These are phyloP conservation scores for Drosophila aldrichi DNA, from an alignment of 2,888 invertebrate genomes.

Conservation along the genomic window DNA sequence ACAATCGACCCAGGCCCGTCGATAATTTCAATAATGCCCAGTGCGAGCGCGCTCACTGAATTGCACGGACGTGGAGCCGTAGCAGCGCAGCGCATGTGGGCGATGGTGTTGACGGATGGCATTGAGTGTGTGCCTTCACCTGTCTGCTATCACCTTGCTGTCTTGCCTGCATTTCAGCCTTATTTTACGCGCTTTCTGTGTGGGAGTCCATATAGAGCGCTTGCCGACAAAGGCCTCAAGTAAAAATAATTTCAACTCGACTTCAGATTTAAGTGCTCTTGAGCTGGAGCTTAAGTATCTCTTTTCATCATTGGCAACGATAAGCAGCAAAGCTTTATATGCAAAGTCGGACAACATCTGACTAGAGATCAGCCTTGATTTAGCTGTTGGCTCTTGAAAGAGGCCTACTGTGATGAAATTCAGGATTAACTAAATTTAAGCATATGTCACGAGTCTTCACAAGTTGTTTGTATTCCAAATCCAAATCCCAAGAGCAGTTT, in stretches of 20 bases:
- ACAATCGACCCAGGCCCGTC: not conserved
- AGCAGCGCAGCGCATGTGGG: slow-evolving; percentile 23
- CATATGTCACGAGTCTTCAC: too few species aligned
- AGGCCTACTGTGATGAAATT: too few species aligned
- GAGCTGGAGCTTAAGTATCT: not conserved
- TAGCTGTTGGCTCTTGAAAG: too few species aligned
- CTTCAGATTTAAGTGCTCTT: not conserved
- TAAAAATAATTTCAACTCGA: slow-evolving; percentile 48
- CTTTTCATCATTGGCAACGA: too few species aligned
- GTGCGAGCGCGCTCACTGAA: slow-evolving; percentile 18
- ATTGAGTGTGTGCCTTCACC: slow-evolving; percentile 19
- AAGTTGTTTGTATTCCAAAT: too few species aligned
- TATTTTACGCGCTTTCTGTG: slow-evolving; percentile 69
- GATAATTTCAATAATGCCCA: not conserved
- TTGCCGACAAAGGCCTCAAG: slow-evolving; percentile 34
- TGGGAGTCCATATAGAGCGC: not conserved
- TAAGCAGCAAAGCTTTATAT: too few species aligned
- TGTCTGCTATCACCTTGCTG: not conserved
- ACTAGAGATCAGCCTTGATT: too few species aligned
- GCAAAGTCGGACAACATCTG: too few species aligned
- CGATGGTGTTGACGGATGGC: slow-evolving; percentile 17
- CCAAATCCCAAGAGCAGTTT: too few species aligned
- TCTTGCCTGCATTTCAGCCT: slow-evolving; percentile 43
- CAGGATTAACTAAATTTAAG: too few species aligned
- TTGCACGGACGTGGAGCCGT: slow-evolving; percentile 33